Percentiles rank a stretch among this genome's conserved stretches.
These are phyloP conservation scores for Shargacucullia verbasci DNA, from an alignment of 2,888 invertebrate genomes.

Conservation along the genomic window DNA sequence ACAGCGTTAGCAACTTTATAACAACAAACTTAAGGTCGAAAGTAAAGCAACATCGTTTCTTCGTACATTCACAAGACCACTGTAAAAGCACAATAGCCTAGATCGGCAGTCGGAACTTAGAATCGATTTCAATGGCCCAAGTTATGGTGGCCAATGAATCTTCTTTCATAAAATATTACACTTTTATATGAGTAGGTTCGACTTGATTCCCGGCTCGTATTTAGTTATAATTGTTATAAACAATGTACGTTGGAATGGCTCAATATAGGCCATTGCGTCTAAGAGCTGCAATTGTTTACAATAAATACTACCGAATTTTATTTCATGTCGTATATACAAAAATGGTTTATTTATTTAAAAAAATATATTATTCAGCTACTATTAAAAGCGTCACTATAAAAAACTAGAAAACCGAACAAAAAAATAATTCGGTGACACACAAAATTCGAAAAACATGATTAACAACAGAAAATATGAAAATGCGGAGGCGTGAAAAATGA, in stretches of 20 bases:
- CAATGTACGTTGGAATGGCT: neutral
- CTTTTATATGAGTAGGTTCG: no score
- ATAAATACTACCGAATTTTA: neutral
- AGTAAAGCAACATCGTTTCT: constrained; percentile 21
- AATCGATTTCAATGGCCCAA: no score
- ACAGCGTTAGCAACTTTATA: constrained; percentile 4
- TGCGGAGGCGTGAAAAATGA: constrained; percentile 22
- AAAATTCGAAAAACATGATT: constrained; percentile 7
- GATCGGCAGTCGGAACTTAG: neutral
- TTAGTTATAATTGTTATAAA: neutral
- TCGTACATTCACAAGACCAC: constrained; percentile 18
- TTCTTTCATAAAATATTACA: no score
- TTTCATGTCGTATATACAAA: neutral
- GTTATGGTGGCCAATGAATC: no score
- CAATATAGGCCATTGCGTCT: neutral
- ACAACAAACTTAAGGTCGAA: neutral
- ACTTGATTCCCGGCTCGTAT: no score
- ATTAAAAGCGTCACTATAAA: constrained; percentile 7
- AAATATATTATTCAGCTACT: constrained; percentile 1
- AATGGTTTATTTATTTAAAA: neutral
- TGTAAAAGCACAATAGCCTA: constrained; percentile 34
- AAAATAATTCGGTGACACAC: neutral
- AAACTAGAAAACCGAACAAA: constrained; percentile 1
- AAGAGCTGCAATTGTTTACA: no score
- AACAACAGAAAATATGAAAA: constrained; percentile 21